phyloP scores from a whole-genome alignment of 2,797 vertebrate species.

The Passerculus sandwichensis region DNA sequence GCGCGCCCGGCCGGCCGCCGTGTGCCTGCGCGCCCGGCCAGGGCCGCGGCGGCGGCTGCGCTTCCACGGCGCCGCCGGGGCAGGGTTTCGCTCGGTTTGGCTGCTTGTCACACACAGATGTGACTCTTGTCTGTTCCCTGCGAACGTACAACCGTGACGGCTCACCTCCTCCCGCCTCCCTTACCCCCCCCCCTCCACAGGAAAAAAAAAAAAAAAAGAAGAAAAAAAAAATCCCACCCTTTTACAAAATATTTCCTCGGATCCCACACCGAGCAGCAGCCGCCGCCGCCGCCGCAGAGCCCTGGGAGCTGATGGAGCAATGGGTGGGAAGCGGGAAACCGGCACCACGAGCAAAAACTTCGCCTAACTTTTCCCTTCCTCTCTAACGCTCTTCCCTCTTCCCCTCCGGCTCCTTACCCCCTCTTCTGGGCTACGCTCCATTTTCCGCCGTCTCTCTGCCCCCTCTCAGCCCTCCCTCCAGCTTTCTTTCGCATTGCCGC shows the following conservation, averaged over 20 bases:
- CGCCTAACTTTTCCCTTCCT: slow-evolving; percentile 47
- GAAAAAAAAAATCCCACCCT: not conserved
- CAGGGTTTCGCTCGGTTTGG: slow-evolving; percentile 53
- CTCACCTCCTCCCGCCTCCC: no score
- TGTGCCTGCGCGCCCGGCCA: not conserved
- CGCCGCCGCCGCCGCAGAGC: not conserved
- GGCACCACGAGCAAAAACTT: slow-evolving; percentile 31
- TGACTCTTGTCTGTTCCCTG: slow-evolving; percentile 41
- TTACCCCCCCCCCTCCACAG: no score
- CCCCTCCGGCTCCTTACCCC: not conserved
- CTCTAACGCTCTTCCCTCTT: not conserved
- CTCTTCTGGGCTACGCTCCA: not conserved
- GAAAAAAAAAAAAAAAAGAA: no score
- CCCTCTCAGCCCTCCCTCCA: not conserved
- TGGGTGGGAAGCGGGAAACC: slow-evolving; percentile 58
- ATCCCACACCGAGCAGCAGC: slow-evolving; percentile 2
- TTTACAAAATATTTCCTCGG: slow-evolving; percentile 19
- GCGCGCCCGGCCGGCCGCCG: not conserved
- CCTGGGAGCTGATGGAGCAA: slow-evolving; percentile 46
- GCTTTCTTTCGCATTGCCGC: not conserved
- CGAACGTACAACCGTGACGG: not conserved
- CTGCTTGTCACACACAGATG: slow-evolving; percentile 67
- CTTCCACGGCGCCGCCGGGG: slow-evolving; percentile 10
- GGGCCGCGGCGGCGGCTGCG: not conserved
- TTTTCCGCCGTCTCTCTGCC: not conserved